phyloP scores from a whole-genome alignment of 2,797 vertebrate genomes.

The Pseudomugil gertrudae region DNA sequence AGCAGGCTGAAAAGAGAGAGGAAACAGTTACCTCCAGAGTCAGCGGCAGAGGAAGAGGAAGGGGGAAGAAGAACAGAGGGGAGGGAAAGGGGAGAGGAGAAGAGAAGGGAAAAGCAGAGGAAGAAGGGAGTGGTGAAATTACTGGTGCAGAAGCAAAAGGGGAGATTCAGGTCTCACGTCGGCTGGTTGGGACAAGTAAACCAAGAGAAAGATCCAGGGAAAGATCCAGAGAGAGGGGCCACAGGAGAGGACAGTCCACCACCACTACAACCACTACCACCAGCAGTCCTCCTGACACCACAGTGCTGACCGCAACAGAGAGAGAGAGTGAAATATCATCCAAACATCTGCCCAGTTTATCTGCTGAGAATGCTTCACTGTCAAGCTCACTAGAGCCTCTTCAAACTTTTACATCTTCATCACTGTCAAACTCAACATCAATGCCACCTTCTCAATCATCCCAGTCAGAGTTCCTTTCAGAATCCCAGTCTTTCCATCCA shows the following conservation, averaged over 20 bases:
- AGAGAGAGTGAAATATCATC: slow-evolving; percentile 25
- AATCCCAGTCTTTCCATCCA: slow-evolving; percentile 16
- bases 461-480: slow-evolving; percentile 16
- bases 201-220: slow-evolving; percentile 74
- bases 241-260: slow-evolving; percentile 71
- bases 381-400: slow-evolving; percentile 7
- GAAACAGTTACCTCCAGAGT: slow-evolving; percentile 62
- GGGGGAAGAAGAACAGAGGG: slow-evolving; percentile 67
- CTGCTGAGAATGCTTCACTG: slow-evolving; percentile 31
- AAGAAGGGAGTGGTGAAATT: slow-evolving; percentile 72
- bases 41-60: slow-evolving; percentile 64
- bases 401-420: slow-evolving; percentile 10
- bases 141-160: slow-evolving; percentile 71
- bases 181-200: slow-evolving; percentile 65
- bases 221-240: slow-evolving; percentile 73
- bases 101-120: slow-evolving; percentile 62
- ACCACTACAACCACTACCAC: slow-evolving; percentile 33
- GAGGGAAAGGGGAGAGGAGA: slow-evolving; percentile 59
- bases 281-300: slow-evolving; percentile 31
- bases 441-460: slow-evolving; percentile 19
- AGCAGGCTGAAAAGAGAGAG: slow-evolving; percentile 49
- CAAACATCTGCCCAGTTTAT: slow-evolving; percentile 13
- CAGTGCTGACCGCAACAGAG: slow-evolving; percentile 21
- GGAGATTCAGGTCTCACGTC: slow-evolving; percentile 77
- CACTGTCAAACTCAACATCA: slow-evolving; percentile 2